Conservation (phyloP, 2,888 invertebrate genomes). For the Agelastica alni region DNA sequence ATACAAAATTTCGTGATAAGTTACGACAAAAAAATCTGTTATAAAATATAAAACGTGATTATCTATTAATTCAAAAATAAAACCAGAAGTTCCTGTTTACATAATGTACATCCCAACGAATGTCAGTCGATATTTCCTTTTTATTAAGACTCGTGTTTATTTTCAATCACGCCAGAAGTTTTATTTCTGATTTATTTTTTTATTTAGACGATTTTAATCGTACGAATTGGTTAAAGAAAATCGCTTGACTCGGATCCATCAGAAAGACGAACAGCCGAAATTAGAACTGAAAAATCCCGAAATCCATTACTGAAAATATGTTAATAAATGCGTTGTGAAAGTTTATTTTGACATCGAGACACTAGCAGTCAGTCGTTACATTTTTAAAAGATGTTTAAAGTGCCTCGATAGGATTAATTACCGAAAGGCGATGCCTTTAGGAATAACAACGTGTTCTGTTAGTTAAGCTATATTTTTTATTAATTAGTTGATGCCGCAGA, state of each 20-base stretch:
- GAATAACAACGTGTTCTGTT: too few relatives aligned
- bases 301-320: conserved; percentile 24
- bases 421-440: not conserved
- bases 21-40: too few relatives aligned
- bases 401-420: conserved; percentile 11
- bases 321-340: conserved; percentile 16
- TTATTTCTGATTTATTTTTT: conserved; percentile 16
- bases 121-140: too few relatives aligned
- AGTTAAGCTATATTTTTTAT: too few relatives aligned
- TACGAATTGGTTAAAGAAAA: conserved; percentile 15
- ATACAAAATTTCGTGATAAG: too few relatives aligned
- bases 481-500: too few relatives aligned
- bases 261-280: conserved; percentile 2
- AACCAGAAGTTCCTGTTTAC: too few relatives aligned
- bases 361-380: conserved; percentile 15
- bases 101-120: too few relatives aligned
- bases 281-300: conserved; percentile 18
- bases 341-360: conserved; percentile 22
- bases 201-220: conserved; percentile 14
- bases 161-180: conserved; percentile 9
- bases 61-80: too few relatives aligned
- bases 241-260: conserved; percentile 5
- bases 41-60: too few relatives aligned
- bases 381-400: conserved; percentile 21
- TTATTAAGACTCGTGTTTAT: too few relatives aligned